phyloP scores from a whole-genome alignment of 2,888 invertebrate species.

The Andrena chrysosceles region DNA sequence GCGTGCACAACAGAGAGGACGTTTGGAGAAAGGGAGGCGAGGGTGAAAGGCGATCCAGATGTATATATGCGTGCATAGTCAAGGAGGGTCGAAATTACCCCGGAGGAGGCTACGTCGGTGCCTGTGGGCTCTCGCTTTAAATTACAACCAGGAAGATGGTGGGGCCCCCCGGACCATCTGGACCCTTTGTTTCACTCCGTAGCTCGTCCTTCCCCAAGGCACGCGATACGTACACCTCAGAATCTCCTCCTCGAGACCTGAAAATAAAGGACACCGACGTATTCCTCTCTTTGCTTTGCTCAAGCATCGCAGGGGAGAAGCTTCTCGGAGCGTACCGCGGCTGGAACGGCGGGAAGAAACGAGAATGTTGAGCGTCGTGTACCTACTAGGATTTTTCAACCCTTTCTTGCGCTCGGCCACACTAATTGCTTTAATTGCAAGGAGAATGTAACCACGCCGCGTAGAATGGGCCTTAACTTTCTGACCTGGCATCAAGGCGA shows the following conservation, averaged over 20 bases:
- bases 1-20: constrained; percentile 22
- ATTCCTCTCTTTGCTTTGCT: constrained; percentile 41
- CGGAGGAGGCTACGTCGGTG: constrained; percentile 46
- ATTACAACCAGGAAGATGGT: constrained; percentile 72
- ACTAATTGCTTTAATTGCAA: constrained; percentile 69
- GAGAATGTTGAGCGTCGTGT: constrained; percentile 60
- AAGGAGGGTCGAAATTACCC: constrained; percentile 65
- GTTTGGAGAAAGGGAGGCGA: constrained; percentile 37
- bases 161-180: constrained; percentile 61
- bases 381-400: constrained; percentile 62
- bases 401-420: constrained; percentile 57
- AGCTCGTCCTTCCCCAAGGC: constrained; percentile 69
- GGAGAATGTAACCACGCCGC: constrained; percentile 57
- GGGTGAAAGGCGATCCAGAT: constrained; percentile 51
- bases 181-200: constrained; percentile 71
- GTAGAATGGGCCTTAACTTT: constrained; percentile 45
- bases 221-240: constrained; percentile 62
- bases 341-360: constrained; percentile 61
- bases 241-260: constrained; percentile 49
- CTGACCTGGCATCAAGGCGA: constrained; percentile 48
- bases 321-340: constrained; percentile 21
- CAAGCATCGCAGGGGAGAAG: constrained; percentile 33
- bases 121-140: constrained; percentile 67
- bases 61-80: constrained; percentile 39
- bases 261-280: constrained; percentile 59